Percentiles rank a stretch among this genome's conserved stretches.
phyloP scores from a whole-genome alignment of 2,888 invertebrate species.

The Mythimna vitellina region DNA sequence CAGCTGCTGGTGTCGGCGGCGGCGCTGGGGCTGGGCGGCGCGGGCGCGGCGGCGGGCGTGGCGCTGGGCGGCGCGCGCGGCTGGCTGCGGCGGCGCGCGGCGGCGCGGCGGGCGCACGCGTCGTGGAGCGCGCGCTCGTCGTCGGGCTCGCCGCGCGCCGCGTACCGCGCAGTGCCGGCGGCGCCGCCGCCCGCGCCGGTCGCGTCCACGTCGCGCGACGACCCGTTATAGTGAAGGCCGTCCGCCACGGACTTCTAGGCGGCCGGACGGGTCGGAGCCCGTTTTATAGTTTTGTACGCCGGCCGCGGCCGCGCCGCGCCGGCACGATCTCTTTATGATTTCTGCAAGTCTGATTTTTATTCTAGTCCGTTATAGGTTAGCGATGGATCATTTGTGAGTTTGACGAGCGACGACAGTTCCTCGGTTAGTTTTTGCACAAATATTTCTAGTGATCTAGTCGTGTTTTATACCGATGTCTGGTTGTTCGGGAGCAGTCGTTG shows the following conservation, averaged over 20 bases:
- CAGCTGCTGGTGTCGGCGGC: constrained; percentile 37
- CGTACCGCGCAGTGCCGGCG: constrained; percentile 55
- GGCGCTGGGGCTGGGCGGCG: constrained; percentile 69
- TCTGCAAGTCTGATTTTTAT: constrained; percentile 80
- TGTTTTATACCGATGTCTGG: constrained; percentile 48
- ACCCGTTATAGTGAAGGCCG: constrained; percentile 84
- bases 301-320: constrained; percentile 23
- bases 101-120: constrained; percentile 17
- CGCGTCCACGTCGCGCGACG: constrained; percentile 72
- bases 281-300: constrained; percentile 67
- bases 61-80: constrained; percentile 56
- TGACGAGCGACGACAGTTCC: constrained; percentile 62
- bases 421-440: constrained; percentile 74
- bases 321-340: constrained; percentile 66
- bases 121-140: constrained; percentile 31
- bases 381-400: constrained; percentile 57
- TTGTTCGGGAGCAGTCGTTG: constrained; percentile 41
- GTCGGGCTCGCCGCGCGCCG: constrained; percentile 54
- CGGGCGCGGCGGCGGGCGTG: constrained; percentile 57
- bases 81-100: constrained; percentile 52
- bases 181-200: constrained; percentile 39
- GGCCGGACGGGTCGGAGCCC: constrained; percentile 40
- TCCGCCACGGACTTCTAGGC: constrained; percentile 70
- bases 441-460: constrained; percentile 49
- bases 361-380: constrained; percentile 78